A percentile compares a stretch with the other conserved stretches of the same genome.
Evolutionary conservation across 2,797 vertebrate species (phyloP).

Genomic region (Rachycentron canadum): DNA sequence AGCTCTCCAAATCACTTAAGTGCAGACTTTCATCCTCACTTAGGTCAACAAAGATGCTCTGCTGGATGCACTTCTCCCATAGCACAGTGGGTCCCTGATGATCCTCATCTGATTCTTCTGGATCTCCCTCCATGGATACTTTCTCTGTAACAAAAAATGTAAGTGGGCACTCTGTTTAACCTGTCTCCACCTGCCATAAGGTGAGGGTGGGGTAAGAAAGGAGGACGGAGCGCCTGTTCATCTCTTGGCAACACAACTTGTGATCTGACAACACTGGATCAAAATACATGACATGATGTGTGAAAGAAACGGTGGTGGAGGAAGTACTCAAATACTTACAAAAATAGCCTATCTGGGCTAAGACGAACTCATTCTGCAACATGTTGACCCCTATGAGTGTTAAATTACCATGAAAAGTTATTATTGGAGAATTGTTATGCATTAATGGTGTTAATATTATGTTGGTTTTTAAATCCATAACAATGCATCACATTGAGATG

Average conservation of each 20-base stretch:
- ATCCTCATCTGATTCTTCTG: constrained; percentile 69
- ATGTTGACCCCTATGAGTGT: background rate
- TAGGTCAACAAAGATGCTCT: constrained; percentile 85
- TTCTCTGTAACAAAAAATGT: constrained; percentile 17
- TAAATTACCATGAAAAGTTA: background rate
- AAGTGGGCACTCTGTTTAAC: background rate
- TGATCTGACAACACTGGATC: constrained; percentile 68
- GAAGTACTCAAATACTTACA: background rate
- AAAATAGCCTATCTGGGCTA: background rate
- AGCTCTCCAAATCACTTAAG: constrained; percentile 82
- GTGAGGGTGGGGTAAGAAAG: constrained; percentile 14
- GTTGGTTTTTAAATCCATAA: background rate
- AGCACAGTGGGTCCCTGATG: constrained; percentile 64
- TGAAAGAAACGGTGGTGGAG: background rate
- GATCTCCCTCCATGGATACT: constrained; percentile 64
- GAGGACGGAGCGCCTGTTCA: constrained; percentile 47
- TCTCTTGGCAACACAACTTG: constrained; percentile 76
- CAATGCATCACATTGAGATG: background rate
- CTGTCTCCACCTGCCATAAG: constrained; percentile 42
- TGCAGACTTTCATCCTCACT: constrained; percentile 86
- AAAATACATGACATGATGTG: constrained; percentile 45
- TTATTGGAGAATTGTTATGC: background rate
- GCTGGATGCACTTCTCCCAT: constrained; percentile 84
- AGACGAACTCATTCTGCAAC: background rate
- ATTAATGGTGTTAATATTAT: background rate